Conservation (phyloP, 2,888 invertebrate species). For the Eupithecia subfuscata region DNA sequence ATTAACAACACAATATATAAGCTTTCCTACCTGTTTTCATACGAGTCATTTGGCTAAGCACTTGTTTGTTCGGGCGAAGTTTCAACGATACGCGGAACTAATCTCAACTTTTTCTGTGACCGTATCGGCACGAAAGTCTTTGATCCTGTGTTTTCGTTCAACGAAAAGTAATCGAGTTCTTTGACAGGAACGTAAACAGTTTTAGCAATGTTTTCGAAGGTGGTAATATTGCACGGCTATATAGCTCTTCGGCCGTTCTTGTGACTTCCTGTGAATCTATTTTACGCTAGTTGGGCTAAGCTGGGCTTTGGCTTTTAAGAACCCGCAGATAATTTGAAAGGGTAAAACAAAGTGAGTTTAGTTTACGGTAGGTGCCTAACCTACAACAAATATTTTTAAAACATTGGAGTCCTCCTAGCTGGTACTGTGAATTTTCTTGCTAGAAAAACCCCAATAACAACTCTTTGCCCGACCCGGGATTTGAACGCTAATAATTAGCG, state of each 20-base stretch:
- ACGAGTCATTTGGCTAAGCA: conserved; percentile 2
- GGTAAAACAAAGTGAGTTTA: too few species aligned
- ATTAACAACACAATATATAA: neutral
- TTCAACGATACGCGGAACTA: conserved; percentile 32
- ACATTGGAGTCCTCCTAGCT: neutral
- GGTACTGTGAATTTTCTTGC: conserved; percentile 25
- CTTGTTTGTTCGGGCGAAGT: conserved; percentile 20
- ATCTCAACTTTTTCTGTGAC: conserved; percentile 36
- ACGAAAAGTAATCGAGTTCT: neutral
- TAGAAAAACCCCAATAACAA: too few species aligned
- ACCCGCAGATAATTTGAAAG: too few species aligned
- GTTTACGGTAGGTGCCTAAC: too few species aligned
- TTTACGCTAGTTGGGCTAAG: neutral
- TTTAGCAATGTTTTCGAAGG: neutral
- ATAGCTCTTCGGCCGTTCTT: neutral
- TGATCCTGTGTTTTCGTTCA: conserved; percentile 23
- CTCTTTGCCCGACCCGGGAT: too few species aligned
- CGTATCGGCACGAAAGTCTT: conserved; percentile 22
- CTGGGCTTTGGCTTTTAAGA: too few species aligned
- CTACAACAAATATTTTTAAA: too few species aligned
- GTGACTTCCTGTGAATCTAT: neutral
- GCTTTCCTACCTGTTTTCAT: neutral
- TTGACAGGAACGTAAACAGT: neutral
- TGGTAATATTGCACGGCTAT: neutral
- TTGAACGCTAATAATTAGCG: too few species aligned